Evolutionary conservation across 1,140 invertebrate species (phyloP).

Genomic region (Nilaparvata lugens): DNA sequence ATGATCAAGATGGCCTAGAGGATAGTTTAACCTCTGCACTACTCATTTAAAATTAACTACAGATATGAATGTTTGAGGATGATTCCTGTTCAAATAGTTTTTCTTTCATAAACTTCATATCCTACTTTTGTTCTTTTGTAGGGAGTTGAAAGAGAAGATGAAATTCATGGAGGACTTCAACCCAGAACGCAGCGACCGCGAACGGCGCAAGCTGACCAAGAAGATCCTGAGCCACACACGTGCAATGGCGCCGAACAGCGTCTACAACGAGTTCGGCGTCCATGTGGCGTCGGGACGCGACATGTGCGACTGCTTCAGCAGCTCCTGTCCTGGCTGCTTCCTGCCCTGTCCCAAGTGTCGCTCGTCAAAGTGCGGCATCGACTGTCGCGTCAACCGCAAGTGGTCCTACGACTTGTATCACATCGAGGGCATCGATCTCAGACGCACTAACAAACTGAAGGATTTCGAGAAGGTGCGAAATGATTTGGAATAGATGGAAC

Average conservation of each 20-base stretch:
- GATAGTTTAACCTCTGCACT: too few relatives aligned
- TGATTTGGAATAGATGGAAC: too few relatives aligned
- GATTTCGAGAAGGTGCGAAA: not conserved
- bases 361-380: constrained; percentile 43
- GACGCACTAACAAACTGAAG: not conserved
- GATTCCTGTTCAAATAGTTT: too few relatives aligned
- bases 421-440: not conserved
- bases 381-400: constrained; percentile 33
- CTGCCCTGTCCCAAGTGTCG: constrained; percentile 43
- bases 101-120: too few relatives aligned
- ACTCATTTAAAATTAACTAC: too few relatives aligned
- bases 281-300: constrained; percentile 35
- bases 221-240: constrained; percentile 13
- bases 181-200: constrained; percentile 23
- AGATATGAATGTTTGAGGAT: too few relatives aligned
- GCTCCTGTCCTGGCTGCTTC: constrained; percentile 43
- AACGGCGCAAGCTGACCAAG: constrained; percentile 20
- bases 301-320: constrained; percentile 43
- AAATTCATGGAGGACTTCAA: constrained; percentile 27
- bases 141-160: constrained; percentile 2
- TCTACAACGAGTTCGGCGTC: constrained; percentile 32
- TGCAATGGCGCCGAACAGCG: not conserved
- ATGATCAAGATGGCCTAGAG: too few relatives aligned
- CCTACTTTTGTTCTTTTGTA: too few relatives aligned
- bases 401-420: not conserved